Evolutionary conservation across 2,797 vertebrate genomes (phyloP).

Genomic region (Cossypha dichroa): DNA sequence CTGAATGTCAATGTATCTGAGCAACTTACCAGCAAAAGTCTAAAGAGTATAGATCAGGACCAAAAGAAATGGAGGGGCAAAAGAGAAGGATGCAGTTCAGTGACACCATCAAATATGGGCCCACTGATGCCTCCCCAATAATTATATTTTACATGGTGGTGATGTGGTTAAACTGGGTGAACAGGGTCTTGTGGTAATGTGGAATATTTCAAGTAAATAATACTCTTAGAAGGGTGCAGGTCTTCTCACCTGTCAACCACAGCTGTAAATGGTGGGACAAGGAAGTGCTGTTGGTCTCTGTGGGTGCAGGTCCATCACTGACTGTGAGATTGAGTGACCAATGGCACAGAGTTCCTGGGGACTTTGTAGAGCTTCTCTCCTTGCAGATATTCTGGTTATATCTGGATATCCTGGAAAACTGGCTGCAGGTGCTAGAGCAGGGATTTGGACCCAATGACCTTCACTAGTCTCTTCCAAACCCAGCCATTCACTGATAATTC

Average conservation of each 20-base stretch:
- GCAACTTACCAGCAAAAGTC: background rate
- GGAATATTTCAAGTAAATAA: background rate
- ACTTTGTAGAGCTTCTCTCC: background rate
- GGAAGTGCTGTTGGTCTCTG: background rate
- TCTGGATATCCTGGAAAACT: background rate
- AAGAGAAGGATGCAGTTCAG: background rate
- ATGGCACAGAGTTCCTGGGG: fast-evolving
- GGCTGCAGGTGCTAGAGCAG: background rate
- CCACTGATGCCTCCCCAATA: background rate
- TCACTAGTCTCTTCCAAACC: background rate
- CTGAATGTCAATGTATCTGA: background rate
- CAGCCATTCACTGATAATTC: background rate
- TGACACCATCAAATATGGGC: background rate
- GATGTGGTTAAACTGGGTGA: background rate
- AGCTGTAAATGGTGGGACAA: background rate
- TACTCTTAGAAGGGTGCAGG: background rate
- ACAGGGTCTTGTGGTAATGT: background rate
- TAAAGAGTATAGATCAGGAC: background rate
- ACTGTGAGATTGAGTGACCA: background rate
- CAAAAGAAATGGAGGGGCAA: background rate
- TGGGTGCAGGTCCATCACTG: background rate
- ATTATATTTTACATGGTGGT: background rate
- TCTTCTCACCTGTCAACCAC: background rate
- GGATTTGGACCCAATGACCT: background rate
- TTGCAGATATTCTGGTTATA: background rate